These are phyloP conservation scores for Anolis apletophallus DNA, from an alignment of 2,797 vertebrate species.

Conservation along the genomic window DNA sequence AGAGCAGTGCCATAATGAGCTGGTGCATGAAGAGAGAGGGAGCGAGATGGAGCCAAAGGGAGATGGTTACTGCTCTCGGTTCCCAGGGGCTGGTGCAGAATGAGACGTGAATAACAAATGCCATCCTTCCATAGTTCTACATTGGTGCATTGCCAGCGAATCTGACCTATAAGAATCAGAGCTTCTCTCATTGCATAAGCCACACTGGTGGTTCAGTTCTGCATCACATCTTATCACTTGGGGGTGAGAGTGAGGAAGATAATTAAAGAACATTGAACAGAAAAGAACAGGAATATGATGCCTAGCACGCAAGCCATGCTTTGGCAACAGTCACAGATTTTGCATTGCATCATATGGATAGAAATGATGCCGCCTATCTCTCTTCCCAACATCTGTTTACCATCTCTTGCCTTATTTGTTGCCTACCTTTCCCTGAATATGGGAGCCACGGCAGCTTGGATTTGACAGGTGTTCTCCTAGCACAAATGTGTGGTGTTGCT, in stretches of 20 bases:
- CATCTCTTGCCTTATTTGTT: not conserved
- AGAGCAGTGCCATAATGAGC: not conserved
- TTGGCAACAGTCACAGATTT: not conserved
- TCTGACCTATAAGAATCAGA: not conserved
- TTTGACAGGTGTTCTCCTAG: not conserved
- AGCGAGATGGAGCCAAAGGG: not conserved
- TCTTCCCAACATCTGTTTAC: no score
- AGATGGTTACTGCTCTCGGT: not conserved
- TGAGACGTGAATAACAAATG: not conserved
- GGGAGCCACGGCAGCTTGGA: no score
- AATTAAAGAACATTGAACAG: not conserved
- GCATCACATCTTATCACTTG: not conserved
- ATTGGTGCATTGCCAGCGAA: not conserved
- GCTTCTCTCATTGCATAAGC: not conserved
- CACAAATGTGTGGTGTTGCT: no score
- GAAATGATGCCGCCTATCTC: no score
- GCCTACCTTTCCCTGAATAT: not conserved
- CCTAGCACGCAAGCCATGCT: not conserved
- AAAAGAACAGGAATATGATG: not conserved
- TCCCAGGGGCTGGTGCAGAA: not conserved
- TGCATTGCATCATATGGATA: no score
- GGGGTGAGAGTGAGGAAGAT: not conserved
- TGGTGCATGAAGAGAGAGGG: not conserved
- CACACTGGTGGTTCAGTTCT: not conserved
- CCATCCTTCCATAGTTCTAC: not conserved